Percentiles rank a stretch among this genome's conserved stretches.
Evolutionary conservation across 2,797 vertebrate species (phyloP).

Genomic region (Agapornis canus): DNA sequence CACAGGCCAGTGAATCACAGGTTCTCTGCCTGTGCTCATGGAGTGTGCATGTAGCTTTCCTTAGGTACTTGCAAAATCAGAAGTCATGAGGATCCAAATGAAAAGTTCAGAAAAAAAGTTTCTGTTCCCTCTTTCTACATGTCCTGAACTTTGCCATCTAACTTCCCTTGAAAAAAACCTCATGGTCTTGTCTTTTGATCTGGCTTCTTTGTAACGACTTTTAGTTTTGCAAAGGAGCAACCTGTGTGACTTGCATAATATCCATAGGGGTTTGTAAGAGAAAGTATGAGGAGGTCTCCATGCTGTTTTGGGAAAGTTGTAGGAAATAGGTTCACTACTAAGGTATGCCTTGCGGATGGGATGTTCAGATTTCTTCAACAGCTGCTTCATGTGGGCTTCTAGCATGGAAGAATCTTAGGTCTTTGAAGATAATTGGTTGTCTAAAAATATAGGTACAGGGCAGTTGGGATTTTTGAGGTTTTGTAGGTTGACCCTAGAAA

Average conservation of each 20-base stretch:
- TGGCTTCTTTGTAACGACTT: background rate
- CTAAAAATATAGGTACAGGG: fast-evolving
- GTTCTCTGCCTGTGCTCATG: constrained; percentile 41
- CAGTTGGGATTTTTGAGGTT: background rate
- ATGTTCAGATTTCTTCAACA: background rate
- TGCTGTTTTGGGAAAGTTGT: fast-evolving
- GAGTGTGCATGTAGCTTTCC: constrained; percentile 65
- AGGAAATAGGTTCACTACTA: fast-evolving
- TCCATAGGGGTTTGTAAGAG: background rate
- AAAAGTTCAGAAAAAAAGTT: constrained; percentile 74
- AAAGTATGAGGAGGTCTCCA: background rate
- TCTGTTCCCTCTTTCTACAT: constrained; percentile 80
- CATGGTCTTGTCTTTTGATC: constrained; percentile 1
- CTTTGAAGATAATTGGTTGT: background rate
- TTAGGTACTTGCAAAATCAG: constrained; percentile 79
- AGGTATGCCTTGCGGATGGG: background rate
- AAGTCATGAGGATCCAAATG: constrained; percentile 78
- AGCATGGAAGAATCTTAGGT: background rate
- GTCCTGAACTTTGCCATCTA: constrained; percentile 59
- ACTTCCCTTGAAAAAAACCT: constrained; percentile 64
- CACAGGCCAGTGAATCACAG: constrained; percentile 74
- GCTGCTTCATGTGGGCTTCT: background rate
- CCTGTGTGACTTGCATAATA: background rate
- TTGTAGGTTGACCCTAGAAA: background rate
- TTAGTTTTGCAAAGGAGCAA: background rate